These are phyloP conservation scores for Podarcis siculus DNA, from an alignment of 2,797 vertebrate species.

Conservation along the genomic window DNA sequence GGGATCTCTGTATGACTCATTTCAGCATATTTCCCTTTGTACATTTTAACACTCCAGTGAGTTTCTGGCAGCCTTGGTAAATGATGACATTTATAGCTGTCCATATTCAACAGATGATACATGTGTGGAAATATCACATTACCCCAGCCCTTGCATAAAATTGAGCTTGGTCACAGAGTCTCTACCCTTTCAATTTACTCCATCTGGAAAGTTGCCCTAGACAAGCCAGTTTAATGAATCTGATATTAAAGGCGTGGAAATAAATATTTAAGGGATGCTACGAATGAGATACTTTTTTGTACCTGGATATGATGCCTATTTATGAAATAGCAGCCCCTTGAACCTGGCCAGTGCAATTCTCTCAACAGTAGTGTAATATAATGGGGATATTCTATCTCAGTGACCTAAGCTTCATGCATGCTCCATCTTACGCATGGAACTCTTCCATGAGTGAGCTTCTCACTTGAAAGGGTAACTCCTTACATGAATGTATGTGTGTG, in stretches of 20 bases:
- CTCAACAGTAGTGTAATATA: not conserved
- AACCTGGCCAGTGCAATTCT: too few relatives aligned
- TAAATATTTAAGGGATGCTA: not conserved
- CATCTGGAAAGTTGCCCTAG: not conserved
- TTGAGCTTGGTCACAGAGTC: not conserved
- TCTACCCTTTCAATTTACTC: not conserved
- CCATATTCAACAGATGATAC: not conserved
- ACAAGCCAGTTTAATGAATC: not conserved
- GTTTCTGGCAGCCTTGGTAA: not conserved
- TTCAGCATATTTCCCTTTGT: not conserved
- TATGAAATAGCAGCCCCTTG: too few relatives aligned
- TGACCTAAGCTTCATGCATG: not conserved
- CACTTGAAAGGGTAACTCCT: not conserved
- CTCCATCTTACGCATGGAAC: not conserved
- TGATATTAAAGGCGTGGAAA: not conserved
- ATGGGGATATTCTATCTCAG: not conserved
- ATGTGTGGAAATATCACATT: not conserved
- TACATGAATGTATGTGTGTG: not conserved
- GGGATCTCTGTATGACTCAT: conserved; percentile 3
- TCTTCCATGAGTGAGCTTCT: not conserved
- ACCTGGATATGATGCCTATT: not conserved
- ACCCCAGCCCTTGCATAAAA: not conserved
- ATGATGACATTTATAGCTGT: not conserved
- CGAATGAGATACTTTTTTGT: not conserved
- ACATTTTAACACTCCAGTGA: not conserved